A percentile compares a stretch with the other conserved stretches of the same genome.
phyloP scores from a whole-genome alignment of 2,797 vertebrate species.

The Nyctalus aviator region DNA sequence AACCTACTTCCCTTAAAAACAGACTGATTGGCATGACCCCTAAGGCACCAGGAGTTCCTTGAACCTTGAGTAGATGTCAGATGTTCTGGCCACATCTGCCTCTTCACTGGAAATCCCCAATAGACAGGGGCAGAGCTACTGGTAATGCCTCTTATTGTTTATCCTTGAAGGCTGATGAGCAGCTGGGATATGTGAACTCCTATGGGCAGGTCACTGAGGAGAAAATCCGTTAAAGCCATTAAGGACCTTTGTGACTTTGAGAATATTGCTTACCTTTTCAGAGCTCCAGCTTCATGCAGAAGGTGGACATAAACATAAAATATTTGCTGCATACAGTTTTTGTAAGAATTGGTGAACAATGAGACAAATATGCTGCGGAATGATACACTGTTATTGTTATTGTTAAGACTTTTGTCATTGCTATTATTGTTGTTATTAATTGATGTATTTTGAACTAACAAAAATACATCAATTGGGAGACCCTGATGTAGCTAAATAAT shows the following conservation, averaged over 20 bases:
- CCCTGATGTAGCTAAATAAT: not conserved
- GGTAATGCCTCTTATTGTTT: not conserved
- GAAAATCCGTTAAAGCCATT: not conserved
- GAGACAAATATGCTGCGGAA: not conserved
- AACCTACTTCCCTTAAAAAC: not conserved
- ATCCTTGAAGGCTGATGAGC: not conserved
- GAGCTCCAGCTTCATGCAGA: not conserved
- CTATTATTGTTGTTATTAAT: not conserved
- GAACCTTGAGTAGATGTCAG: not conserved
- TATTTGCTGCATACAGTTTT: not conserved
- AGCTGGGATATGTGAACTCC: not conserved
- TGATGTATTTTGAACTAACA: not conserved
- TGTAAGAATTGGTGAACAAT: not conserved
- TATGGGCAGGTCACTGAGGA: not conserved
- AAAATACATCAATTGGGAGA: not conserved
- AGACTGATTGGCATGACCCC: not conserved
- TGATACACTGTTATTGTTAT: not conserved
- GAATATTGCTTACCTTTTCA: not conserved
- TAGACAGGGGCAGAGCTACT: not conserved
- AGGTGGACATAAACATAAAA: not conserved
- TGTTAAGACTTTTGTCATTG: not conserved
- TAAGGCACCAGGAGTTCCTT: not conserved
- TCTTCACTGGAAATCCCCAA: not conserved
- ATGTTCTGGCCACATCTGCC: not conserved
- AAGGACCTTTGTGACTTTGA: slow-evolving; percentile 1